These are phyloP conservation scores for Galleria mellonella DNA, from an alignment of 1,140 invertebrate species.

Conservation along the genomic window DNA sequence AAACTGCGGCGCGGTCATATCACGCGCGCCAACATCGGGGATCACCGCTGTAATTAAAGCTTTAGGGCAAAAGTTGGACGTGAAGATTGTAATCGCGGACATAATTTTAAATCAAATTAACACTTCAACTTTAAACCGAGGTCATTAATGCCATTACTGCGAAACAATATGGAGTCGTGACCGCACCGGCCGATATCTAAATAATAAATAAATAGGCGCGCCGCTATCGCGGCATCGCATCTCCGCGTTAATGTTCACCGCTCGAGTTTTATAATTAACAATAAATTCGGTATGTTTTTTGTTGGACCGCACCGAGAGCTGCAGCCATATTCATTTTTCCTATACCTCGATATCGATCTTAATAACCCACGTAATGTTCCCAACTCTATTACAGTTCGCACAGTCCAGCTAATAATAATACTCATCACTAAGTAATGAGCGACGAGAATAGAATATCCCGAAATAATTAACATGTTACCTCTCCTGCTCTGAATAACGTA, in stretches of 20 bases:
- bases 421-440: neutral
- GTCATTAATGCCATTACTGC: conserved; percentile 69
- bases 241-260: conserved; percentile 63
- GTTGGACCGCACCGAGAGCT: conserved; percentile 22
- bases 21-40: conserved; percentile 39
- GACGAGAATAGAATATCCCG: conserved; percentile 18
- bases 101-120: conserved; percentile 75
- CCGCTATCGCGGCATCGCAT: conserved; percentile 57
- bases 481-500: conserved; percentile 24
- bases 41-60: conserved; percentile 59
- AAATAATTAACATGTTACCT: conserved; percentile 57
- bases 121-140: conserved; percentile 73
- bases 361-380: conserved; percentile 35
- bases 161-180: conserved; percentile 72
- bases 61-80: conserved; percentile 63
- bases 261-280: conserved; percentile 72
- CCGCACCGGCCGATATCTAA: conserved; percentile 68
- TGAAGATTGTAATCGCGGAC: conserved; percentile 62
- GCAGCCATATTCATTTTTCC: conserved; percentile 51
- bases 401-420: no score
- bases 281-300: conserved; percentile 71
- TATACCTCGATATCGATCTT: conserved; percentile 38
- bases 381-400: no score
- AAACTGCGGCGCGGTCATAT: conserved; percentile 13
- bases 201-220: conserved; percentile 72